Percentiles rank a stretch among this genome's conserved stretches.
phyloP scores from a whole-genome alignment of 2,888 invertebrate genomes.

The Pollenia labialis region DNA sequence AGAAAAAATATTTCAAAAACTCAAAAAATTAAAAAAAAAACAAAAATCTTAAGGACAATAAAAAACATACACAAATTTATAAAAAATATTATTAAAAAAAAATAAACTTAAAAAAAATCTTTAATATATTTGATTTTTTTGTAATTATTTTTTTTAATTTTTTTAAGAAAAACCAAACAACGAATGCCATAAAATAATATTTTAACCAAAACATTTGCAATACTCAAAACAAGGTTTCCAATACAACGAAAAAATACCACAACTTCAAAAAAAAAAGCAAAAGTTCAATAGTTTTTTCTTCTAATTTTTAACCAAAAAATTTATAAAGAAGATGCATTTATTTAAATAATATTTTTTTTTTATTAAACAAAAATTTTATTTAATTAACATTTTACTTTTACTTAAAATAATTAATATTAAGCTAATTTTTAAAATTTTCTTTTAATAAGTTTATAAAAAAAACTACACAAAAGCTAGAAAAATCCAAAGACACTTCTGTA shows the following conservation, averaged over 20 bases:
- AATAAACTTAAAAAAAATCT: neutral
- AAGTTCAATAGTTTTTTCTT: conserved; percentile 42
- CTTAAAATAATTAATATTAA: conserved; percentile 54
- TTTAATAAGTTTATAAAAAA: conserved; percentile 53
- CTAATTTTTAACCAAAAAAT: conserved; percentile 32
- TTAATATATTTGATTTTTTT: conserved; percentile 8
- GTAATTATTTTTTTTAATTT: conserved; percentile 12
- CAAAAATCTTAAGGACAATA: conserved; percentile 79
- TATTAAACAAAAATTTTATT: conserved; percentile 37
- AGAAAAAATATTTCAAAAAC: conserved; percentile 38
- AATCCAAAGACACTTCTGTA: conserved; percentile 77
- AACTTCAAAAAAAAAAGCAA: conserved; percentile 38
- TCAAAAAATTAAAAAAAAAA: conserved; percentile 62
- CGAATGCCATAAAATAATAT: conserved; percentile 59
- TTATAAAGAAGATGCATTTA: conserved; percentile 64
- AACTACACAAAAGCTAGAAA: conserved; percentile 76
- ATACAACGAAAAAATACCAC: conserved; percentile 75
- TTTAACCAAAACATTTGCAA: conserved; percentile 42
- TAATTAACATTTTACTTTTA: conserved; percentile 63
- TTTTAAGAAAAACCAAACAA: conserved; percentile 44
- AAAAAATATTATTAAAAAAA: conserved; percentile 22
- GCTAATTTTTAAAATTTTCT: conserved; percentile 50
- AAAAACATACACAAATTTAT: conserved; percentile 72
- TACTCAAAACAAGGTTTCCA: conserved; percentile 75
- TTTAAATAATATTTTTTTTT: conserved; percentile 38